Percentiles rank a stretch among this genome's conserved stretches.
These are phyloP conservation scores for Noturus placidus DNA, from an alignment of 2,113 vertebrate genomes.

Conservation along the genomic window DNA sequence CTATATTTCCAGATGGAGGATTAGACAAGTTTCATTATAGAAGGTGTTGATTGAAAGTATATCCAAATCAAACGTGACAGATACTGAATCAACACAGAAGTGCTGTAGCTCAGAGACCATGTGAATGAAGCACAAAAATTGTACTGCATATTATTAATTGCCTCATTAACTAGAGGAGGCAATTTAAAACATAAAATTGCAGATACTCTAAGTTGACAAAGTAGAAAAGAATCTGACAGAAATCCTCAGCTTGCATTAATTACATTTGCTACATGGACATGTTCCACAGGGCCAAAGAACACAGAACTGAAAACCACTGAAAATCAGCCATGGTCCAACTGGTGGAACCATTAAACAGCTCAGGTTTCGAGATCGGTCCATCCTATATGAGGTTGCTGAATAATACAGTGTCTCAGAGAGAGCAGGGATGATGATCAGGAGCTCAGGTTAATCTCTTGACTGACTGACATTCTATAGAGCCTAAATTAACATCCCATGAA, in stretches of 20 bases:
- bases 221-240: background rate
- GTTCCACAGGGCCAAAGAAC: background rate
- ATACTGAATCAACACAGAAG: background rate
- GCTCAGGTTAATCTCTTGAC: slow-evolving; percentile 18
- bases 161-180: background rate
- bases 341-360: slow-evolving; percentile 39
- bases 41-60: slow-evolving; percentile 7
- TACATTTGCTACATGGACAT: background rate
- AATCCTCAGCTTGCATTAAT: background rate
- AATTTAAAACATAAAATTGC: background rate
- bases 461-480: background rate
- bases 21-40: background rate
- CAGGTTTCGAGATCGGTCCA: slow-evolving; percentile 11
- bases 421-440: slow-evolving; percentile 14
- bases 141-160: no score
- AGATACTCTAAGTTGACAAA: background rate
- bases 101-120: background rate
- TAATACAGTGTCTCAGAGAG: slow-evolving; percentile 53
- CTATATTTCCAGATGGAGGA: slow-evolving; percentile 4
- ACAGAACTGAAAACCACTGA: background rate
- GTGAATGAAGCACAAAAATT: background rate
- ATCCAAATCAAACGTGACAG: background rate
- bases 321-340: background rate
- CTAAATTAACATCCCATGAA: background rate
- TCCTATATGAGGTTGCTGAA: slow-evolving; percentile 50